Base-by-base conservation (phyloP, 2,888 invertebrate species). In the Timandra comae region DNA sequence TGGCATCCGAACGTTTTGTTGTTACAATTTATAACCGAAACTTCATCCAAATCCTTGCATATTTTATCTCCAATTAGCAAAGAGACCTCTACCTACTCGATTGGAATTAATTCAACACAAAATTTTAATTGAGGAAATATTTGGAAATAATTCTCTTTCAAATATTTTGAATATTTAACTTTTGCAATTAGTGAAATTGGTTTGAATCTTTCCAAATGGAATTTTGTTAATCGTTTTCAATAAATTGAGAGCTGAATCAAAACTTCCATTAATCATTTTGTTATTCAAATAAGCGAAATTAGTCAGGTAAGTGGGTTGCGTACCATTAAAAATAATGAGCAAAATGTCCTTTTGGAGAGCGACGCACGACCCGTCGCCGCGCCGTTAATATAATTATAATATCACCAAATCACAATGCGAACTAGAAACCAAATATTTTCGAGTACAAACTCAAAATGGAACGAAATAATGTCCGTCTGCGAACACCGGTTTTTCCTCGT, bases 141-240 rank as follows among this genome's bases (percentile, higher is more conserved):
- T 54, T 36, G 23, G 30, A 43, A 46, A 52, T 56, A 52, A 56
- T 41, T 51, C 40, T 41, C 42, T 30, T 43, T 36, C 37, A 49
- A 46, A 44, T 44, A 41, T 44, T 46, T 43, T 41, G 33, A 37
- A 38, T 36, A 31, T 24, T 46, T 49, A 58, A 61, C 59, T 64
- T 61, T 48, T 34, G 46, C 59, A 62, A 58, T 63, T 63, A 61
- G 53, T 41, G 30, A 38, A 39, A 46, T 46, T 46, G 35, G 32
- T 41, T 41, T 41, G 33, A 41, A 43, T 46, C 46, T 35, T 30
- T 39, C 40, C 41, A 52, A 60, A 56, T 47, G 43, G 46, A 55
- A 60, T 60, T 58, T 46, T 51, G 52, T 47, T 50, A 56, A 63
- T 49, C 47, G 47, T 41, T 49, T 31, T 39, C 38, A 37, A 33